Percentiles rank a stretch among this genome's conserved stretches.
phyloP scores from a whole-genome alignment of 2,888 invertebrate species.

The Euphydryas editha region DNA sequence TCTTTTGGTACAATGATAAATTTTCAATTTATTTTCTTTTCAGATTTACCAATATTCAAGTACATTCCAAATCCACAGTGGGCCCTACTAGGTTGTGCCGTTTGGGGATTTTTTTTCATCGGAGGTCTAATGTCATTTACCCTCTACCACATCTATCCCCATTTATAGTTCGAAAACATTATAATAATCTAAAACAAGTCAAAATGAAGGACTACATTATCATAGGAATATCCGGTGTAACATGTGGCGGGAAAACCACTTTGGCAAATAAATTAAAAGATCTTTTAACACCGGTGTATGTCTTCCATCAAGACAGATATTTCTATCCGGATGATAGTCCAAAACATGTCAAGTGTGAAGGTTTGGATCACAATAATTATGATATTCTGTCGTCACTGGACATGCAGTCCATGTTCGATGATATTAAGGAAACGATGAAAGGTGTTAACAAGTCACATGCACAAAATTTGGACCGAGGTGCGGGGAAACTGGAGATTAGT shows the following conservation, averaged over 20 bases:
- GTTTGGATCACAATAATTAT: slow-evolving; percentile 89
- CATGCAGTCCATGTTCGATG: slow-evolving; percentile 87
- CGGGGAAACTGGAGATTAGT: slow-evolving; percentile 38
- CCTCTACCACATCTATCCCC: slow-evolving; percentile 77
- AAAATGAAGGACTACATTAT: slow-evolving; percentile 62
- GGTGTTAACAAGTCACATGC: slow-evolving; percentile 49
- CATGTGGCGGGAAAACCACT: slow-evolving; percentile 93
- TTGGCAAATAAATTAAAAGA: slow-evolving; percentile 83
- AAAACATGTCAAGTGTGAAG: slow-evolving; percentile 84
- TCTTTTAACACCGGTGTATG: slow-evolving; percentile 69
- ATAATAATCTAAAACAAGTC: slow-evolving; percentile 6
- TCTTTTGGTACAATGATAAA: too few species aligned
- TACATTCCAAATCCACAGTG: slow-evolving; percentile 83
- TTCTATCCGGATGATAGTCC: slow-evolving; percentile 87
- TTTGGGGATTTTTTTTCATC: slow-evolving; percentile 85
- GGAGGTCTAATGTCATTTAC: slow-evolving; percentile 87
- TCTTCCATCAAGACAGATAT: slow-evolving; percentile 90
- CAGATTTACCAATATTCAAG: slow-evolving; percentile 79
- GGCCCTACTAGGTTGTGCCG: slow-evolving; percentile 84
- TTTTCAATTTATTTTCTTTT: slow-evolving; percentile 34
- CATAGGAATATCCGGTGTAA: slow-evolving; percentile 90
- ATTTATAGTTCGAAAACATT: slow-evolving; percentile 43
- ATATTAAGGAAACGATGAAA: slow-evolving; percentile 75
- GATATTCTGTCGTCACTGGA: slow-evolving; percentile 89
- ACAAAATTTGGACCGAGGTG: slow-evolving; percentile 17